Conservation (phyloP, 64 coral and sea anemone genomes). For the Pocillopora verrucosa region DNA sequence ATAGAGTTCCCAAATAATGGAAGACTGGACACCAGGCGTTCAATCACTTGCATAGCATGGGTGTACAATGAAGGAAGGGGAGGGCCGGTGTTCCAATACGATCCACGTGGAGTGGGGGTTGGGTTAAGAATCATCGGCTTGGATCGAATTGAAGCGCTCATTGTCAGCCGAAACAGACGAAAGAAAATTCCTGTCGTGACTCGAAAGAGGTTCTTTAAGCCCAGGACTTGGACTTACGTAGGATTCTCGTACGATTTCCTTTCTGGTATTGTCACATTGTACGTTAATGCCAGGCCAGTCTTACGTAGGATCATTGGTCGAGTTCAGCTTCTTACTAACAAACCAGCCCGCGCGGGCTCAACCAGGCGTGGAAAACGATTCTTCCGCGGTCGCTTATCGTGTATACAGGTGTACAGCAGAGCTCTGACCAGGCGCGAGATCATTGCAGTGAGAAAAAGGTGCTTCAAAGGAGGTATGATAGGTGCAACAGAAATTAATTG, state of each 20-base stretch:
- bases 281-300: constrained; percentile 24
- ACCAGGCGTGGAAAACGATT: background rate
- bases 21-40: constrained; percentile 31
- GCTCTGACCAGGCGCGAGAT: constrained; percentile 17
- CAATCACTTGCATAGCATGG: constrained; percentile 27
- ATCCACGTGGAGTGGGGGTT: constrained; percentile 9
- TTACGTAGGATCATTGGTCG: constrained; percentile 21
- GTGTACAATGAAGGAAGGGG: constrained; percentile 30
- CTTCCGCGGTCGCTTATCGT: constrained; percentile 42
- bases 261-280: constrained; percentile 34
- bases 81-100: constrained; percentile 40
- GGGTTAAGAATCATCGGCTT: background rate
- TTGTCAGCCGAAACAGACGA: constrained; percentile 1
- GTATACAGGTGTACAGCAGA: constrained; percentile 50
- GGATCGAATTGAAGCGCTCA: constrained; percentile 18
- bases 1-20: constrained; percentile 44
- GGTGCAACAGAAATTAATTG: background rate
- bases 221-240: constrained; percentile 44
- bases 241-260: constrained; percentile 33
- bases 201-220: background rate
- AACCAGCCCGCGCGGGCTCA: constrained; percentile 3
- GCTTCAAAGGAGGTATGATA: constrained; percentile 58
- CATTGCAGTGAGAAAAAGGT: constrained; percentile 8
- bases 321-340: constrained; percentile 34
- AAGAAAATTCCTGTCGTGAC: constrained; percentile 14